Evolutionary conservation across 2,113 vertebrate genomes (phyloP).

Genomic region (Oryzias woworae): DNA sequence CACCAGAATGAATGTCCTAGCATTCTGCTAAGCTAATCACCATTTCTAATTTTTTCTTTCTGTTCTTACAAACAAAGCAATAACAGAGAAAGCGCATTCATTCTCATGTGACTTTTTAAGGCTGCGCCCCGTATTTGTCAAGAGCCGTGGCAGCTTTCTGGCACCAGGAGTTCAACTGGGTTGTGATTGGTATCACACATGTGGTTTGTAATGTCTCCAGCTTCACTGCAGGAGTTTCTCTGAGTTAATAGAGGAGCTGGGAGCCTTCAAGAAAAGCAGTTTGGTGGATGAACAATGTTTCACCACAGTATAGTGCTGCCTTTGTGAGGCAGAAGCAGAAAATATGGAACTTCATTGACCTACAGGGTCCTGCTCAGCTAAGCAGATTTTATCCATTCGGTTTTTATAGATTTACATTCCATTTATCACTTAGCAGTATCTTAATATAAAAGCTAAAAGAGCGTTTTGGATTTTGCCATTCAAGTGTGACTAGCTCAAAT

Average conservation of each 20-base stretch:
- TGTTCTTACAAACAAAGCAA: constrained; percentile 32
- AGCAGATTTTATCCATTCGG: constrained; percentile 64
- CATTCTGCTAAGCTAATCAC: constrained; percentile 35
- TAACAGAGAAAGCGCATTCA: constrained; percentile 43
- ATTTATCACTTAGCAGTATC: constrained; percentile 58
- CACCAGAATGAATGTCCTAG: constrained; percentile 35
- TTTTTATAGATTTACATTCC: constrained; percentile 28
- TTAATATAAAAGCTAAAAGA: background rate
- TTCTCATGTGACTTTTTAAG: constrained; percentile 36
- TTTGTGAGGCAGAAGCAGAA: constrained; percentile 52
- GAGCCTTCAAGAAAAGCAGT: constrained; percentile 41
- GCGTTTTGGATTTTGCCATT: constrained; percentile 15
- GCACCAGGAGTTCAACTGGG: constrained; percentile 35
- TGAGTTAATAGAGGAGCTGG: constrained; percentile 47
- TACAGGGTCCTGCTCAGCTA: constrained; percentile 37
- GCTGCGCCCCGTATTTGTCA: constrained; percentile 46
- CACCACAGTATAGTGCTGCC: constrained; percentile 46
- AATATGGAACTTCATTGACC: constrained; percentile 42
- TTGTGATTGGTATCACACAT: constrained; percentile 53
- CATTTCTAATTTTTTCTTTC: constrained; percentile 41
- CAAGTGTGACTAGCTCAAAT: constrained; percentile 2
- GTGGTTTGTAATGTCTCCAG: constrained; percentile 37
- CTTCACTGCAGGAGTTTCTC: constrained; percentile 47
- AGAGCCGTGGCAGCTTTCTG: constrained; percentile 60
- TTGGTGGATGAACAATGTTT: constrained; percentile 35